These are phyloP conservation scores for Hymenochirus boettgeri DNA, from an alignment of 2,113 vertebrate genomes.

Conservation along the genomic window DNA sequence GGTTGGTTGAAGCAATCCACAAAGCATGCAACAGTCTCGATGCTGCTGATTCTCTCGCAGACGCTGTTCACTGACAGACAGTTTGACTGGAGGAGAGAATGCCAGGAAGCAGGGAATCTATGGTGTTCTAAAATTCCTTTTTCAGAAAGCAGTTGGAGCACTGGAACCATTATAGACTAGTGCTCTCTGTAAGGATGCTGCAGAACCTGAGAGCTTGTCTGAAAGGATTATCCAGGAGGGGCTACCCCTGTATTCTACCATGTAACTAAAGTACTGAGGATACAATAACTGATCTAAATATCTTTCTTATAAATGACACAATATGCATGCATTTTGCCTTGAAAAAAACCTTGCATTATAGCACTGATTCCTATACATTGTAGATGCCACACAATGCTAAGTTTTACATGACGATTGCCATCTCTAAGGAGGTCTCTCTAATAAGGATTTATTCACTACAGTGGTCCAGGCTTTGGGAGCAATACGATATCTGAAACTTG, in stretches of 20 bases:
- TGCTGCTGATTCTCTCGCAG: background rate
- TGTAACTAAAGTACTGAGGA: background rate
- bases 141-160: background rate
- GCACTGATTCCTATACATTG: too few species aligned
- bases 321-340: background rate
- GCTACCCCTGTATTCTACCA: background rate
- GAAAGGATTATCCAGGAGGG: background rate
- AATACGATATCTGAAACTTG: too few species aligned
- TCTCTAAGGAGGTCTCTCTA: too few species aligned
- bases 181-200: background rate
- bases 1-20: background rate
- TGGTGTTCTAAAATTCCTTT: background rate
- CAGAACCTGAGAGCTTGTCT: background rate
- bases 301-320: background rate
- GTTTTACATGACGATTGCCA: too few species aligned
- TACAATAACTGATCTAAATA: background rate
- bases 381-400: too few species aligned
- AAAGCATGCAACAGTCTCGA: background rate
- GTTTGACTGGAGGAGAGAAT: background rate
- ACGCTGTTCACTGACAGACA: constrained; percentile 1
- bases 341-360: background rate
- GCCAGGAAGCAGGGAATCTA: background rate
- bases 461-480: too few species aligned
- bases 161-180: background rate
- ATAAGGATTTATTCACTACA: too few species aligned